These are phyloP conservation scores for Athalia rosae DNA, from an alignment of 2,888 invertebrate species.

Conservation along the genomic window DNA sequence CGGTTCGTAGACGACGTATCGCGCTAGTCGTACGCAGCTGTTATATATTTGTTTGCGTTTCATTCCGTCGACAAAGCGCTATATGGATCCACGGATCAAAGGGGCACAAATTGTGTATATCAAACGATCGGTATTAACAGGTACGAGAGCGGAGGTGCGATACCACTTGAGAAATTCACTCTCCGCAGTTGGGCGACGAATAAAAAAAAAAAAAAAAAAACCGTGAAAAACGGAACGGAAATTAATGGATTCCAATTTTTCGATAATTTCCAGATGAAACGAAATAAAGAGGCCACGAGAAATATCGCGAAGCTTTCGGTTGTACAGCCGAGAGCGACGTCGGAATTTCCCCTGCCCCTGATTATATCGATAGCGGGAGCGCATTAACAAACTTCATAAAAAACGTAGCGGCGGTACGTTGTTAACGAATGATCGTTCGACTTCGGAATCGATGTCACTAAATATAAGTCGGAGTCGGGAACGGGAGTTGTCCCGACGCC, in stretches of 20 bases:
- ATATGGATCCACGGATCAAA: constrained; percentile 7
- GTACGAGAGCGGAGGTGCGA: neutral
- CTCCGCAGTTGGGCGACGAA: too few relatives aligned
- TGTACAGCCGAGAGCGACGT: too few relatives aligned
- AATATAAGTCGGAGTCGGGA: constrained; percentile 1
- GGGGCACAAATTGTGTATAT: constrained; percentile 3
- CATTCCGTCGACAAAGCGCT: constrained; percentile 4
- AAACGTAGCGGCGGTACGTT: constrained; percentile 3
- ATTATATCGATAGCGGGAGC: too few relatives aligned
- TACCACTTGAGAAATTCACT: neutral
- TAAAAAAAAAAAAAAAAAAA: too few relatives aligned
- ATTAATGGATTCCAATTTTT: too few relatives aligned
- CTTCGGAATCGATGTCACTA: constrained; percentile 3
- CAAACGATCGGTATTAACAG: too few relatives aligned
- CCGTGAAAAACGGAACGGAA: too few relatives aligned
- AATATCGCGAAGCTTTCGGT: too few relatives aligned
- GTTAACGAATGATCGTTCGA: constrained; percentile 7
- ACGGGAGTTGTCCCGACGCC: neutral
- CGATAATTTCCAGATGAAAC: too few relatives aligned
- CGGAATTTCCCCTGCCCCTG: too few relatives aligned
- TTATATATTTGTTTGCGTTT: neutral
- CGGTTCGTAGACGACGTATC: constrained; percentile 24
- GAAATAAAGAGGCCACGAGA: too few relatives aligned
- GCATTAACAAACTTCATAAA: neutral
- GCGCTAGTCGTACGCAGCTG: neutral